Conservation (phyloP, 2,888 invertebrate genomes). For the Agriotes lineatus region DNA sequence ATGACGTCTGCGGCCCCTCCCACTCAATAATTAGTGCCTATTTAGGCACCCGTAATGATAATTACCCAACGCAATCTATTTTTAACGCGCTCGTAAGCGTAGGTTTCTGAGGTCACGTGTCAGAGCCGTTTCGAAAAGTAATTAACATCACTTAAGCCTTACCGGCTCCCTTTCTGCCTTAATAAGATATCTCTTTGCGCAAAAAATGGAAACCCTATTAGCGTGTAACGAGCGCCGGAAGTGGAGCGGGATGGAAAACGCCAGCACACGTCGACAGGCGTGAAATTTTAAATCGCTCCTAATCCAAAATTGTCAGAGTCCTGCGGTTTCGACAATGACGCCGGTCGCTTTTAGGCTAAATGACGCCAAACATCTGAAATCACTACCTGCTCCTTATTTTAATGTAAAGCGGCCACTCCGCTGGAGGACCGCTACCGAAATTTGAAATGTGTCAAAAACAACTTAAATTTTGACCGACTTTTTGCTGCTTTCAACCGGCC, state of each 20-base stretch:
- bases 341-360: constrained; percentile 23
- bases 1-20: constrained; percentile 23
- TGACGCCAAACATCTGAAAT: constrained; percentile 15
- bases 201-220: constrained; percentile 23
- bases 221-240: background rate
- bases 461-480: constrained; percentile 20
- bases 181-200: constrained; percentile 34
- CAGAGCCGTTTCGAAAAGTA: constrained; percentile 28
- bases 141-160: constrained; percentile 32
- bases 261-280: background rate
- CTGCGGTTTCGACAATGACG: constrained; percentile 27
- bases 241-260: background rate
- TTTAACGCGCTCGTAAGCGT: constrained; percentile 31
- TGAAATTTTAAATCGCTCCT: constrained; percentile 21
- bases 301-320: constrained; percentile 18
- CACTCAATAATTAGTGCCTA: constrained; percentile 43
- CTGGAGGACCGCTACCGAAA: constrained; percentile 32
- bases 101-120: constrained; percentile 34
- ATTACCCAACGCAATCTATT: constrained; percentile 45
- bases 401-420: constrained; percentile 25
- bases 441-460: constrained; percentile 42
- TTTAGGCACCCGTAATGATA: constrained; percentile 44
- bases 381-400: constrained; percentile 32
- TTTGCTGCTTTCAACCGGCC: constrained; percentile 24
- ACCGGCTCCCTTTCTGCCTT: constrained; percentile 35